Conservation (phyloP, 2,797 vertebrate genomes). For the Odontamblyopus rebecca region DNA sequence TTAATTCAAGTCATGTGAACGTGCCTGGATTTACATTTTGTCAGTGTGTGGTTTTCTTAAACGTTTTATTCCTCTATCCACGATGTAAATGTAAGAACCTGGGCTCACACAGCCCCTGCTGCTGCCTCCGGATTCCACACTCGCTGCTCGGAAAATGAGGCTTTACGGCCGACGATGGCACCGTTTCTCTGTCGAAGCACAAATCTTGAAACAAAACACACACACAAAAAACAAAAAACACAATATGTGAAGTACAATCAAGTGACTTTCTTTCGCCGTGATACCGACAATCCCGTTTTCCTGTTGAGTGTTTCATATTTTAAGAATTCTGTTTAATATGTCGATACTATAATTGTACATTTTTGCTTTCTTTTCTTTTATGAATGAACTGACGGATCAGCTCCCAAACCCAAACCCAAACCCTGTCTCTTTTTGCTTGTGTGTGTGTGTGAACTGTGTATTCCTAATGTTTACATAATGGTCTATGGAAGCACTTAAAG, state of each 20-base stretch:
- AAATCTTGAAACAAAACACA: too few relatives aligned
- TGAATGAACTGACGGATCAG: neutral
- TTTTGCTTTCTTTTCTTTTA: neutral
- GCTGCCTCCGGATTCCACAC: neutral
- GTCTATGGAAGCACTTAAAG: conserved; percentile 6
- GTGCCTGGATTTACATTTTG: too few relatives aligned
- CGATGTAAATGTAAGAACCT: neutral
- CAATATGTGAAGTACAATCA: neutral
- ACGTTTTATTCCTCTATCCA: too few relatives aligned
- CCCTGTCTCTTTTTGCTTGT: neutral
- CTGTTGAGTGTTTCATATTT: neutral
- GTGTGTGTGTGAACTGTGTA: too few relatives aligned
- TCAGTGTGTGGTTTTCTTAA: too few relatives aligned
- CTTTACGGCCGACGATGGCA: neutral
- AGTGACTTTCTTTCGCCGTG: neutral
- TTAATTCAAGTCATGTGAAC: too few relatives aligned
- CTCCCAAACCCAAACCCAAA: neutral
- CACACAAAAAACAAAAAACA: neutral
- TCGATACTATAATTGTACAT: too few relatives aligned
- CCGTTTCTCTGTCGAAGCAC: neutral
- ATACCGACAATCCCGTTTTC: neutral
- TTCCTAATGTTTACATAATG: conserved; percentile 3
- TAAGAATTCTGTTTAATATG: neutral
- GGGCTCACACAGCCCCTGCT: neutral
- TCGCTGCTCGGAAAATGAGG: neutral